phyloP scores from a whole-genome alignment of 2,797 vertebrate genomes.

The Hafferia zeledoni region DNA sequence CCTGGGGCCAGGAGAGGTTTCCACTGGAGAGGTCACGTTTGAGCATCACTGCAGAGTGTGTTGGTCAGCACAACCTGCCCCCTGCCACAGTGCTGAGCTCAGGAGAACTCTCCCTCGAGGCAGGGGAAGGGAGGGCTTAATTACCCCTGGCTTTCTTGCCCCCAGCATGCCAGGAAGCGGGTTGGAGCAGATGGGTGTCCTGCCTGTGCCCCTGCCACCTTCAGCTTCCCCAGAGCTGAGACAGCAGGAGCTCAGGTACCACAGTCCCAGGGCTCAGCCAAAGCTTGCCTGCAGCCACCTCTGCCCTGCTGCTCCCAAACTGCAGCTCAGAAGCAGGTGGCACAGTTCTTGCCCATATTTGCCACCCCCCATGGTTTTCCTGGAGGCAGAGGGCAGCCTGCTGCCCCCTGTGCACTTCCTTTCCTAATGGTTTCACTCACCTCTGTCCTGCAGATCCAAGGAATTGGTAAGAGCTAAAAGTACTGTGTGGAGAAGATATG shows the following conservation, averaged over 20 bases:
- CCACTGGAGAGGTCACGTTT: background rate
- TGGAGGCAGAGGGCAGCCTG: background rate
- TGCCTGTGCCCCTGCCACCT: background rate
- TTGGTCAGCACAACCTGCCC: background rate
- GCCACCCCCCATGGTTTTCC: background rate
- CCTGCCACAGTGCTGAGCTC: background rate
- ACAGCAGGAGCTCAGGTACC: background rate
- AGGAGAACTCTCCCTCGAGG: background rate
- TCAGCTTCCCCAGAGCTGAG: background rate
- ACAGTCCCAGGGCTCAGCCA: background rate
- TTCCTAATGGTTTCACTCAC: background rate
- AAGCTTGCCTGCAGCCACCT: background rate
- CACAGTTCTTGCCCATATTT: background rate
- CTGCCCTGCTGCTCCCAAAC: background rate
- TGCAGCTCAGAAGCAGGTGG: background rate
- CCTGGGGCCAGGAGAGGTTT: background rate
- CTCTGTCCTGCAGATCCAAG: background rate
- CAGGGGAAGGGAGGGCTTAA: background rate
- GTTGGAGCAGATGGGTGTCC: background rate
- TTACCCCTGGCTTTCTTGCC: background rate
- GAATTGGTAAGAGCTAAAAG: background rate
- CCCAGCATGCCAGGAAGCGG: background rate
- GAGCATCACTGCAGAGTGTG: background rate
- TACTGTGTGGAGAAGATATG: background rate
- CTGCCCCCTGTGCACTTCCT: background rate